Base-by-base conservation (phyloP, 2,797 vertebrate species). In the Rhinella marina region DNA sequence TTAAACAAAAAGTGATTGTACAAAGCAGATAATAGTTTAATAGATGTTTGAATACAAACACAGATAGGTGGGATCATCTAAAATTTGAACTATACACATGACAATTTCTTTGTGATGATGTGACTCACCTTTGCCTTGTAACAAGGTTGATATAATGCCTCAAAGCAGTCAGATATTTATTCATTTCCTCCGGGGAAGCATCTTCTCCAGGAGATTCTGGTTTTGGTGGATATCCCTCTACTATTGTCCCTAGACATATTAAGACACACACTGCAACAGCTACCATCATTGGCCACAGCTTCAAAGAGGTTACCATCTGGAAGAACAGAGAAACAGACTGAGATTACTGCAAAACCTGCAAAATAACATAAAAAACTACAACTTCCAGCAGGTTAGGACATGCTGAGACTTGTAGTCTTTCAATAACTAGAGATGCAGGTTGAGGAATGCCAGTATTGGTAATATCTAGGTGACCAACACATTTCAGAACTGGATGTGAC, bases 71-170 rank as follows among this genome's bases (percentile, higher is more conserved):
- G 59, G 19, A 62, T 62, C 7, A 6, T 41, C 41, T 41, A 41
- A 41, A 41, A 41, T 41, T 41, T 41, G 41, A 41, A 41, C 41
- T 41, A 41, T 41, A 41, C 4, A 41, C 41, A 41, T 41, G 41
- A 41, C 41, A 41, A 41, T 73, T 73, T 9, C 0, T 76, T 52
- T 59, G 0, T 48, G 64, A 25, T n/a, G 8, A 52, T 52, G 7
- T 41, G 2, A 16, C 94, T 93, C 90, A 97, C 97, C 97, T 96
- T 94, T 98, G 97, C 86, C 97, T 94, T 68, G 97, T 97, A 92
- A 98, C 97, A 93, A 98, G 95, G 93, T 98, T 97, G 92, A 98
- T 96, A 90, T 98, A 98, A 91, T 97, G 97, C 86, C 97, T 92
- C 19, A 98, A 95, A 5, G 96, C 97, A 0, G 96, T 95, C 92